Evolutionary conservation across 2,797 vertebrate genomes (phyloP).

Genomic region (Microhierax caerulescens): DNA sequence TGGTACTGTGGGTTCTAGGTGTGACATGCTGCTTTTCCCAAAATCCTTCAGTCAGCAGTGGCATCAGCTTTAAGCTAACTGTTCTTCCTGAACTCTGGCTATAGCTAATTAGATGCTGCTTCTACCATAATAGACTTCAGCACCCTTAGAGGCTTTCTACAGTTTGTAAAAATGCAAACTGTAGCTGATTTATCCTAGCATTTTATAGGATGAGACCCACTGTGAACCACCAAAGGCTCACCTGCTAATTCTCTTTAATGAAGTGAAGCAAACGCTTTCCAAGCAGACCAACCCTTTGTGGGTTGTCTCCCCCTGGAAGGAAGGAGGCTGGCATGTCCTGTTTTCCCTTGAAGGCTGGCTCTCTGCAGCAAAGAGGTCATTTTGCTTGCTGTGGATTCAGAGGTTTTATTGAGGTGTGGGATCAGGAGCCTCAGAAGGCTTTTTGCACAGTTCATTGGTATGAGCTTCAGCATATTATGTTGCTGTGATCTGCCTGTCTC

Average conservation of each 20-base stretch:
- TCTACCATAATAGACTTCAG: not conserved
- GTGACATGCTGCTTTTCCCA: not conserved
- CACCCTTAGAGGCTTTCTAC: not conserved
- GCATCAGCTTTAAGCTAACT: not conserved
- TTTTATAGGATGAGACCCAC: not conserved
- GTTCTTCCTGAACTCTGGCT: not conserved
- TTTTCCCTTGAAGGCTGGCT: not conserved
- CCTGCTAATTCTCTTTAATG: not conserved
- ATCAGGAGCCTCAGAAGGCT: not conserved
- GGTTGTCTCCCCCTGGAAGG: not conserved
- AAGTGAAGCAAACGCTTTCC: not conserved
- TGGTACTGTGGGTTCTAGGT: not conserved
- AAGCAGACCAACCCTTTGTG: not conserved
- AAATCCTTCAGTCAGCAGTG: not conserved
- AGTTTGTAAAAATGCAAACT: not conserved
- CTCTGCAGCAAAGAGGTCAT: not conserved
- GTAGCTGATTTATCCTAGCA: not conserved
- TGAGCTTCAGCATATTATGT: not conserved
- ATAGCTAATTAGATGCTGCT: not conserved
- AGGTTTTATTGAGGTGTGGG: not conserved
- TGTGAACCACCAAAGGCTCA: not conserved
- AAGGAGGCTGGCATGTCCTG: not conserved
- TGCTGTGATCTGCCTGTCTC: not conserved
- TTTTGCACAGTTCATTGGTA: not conserved
- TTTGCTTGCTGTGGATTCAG: not conserved